Percentiles rank a stretch among this genome's conserved stretches.
phyloP scores from a whole-genome alignment of 2,797 vertebrate species.

The Trachops cirrhosus region DNA sequence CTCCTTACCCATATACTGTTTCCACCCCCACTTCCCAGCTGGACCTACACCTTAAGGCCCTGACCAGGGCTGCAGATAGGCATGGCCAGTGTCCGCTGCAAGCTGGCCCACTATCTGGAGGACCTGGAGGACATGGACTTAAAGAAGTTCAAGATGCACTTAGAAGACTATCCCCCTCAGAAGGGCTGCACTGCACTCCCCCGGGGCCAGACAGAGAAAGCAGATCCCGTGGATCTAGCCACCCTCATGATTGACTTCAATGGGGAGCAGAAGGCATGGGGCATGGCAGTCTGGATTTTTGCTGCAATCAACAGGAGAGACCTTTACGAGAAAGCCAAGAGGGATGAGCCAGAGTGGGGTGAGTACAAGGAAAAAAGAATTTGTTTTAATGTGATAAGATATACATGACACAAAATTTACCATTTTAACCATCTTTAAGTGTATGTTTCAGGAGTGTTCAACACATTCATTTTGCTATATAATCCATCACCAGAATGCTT shows the following conservation, averaged over 20 bases:
- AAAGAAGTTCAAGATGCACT: conserved; percentile 72
- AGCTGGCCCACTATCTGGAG: conserved; percentile 63
- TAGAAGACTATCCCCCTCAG: conserved; percentile 60
- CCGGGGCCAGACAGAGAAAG: conserved; percentile 48
- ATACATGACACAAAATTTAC: not conserved
- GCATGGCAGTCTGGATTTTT: conserved; percentile 67
- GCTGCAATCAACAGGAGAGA: conserved; percentile 67
- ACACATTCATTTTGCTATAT: not conserved
- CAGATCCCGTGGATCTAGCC: conserved; percentile 51
- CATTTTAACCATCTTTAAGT: not conserved
- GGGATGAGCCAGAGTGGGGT: conserved; percentile 58
- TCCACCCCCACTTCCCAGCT: not conserved
- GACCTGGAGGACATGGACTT: conserved; percentile 65
- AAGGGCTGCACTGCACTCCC: conserved; percentile 48
- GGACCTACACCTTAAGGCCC: not conserved
- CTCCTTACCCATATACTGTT: not conserved
- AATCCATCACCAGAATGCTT: not conserved
- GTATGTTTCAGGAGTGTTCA: not conserved
- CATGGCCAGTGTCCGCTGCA: conserved; percentile 63
- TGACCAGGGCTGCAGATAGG: not conserved
- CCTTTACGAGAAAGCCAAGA: conserved; percentile 60
- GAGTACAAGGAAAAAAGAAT: not conserved
- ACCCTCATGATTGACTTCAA: conserved; percentile 68
- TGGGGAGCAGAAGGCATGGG: conserved; percentile 58
- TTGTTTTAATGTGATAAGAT: not conserved